Evolutionary conservation across 1,140 invertebrate genomes (phyloP).

Genomic region (Drosophila neocordata): DNA sequence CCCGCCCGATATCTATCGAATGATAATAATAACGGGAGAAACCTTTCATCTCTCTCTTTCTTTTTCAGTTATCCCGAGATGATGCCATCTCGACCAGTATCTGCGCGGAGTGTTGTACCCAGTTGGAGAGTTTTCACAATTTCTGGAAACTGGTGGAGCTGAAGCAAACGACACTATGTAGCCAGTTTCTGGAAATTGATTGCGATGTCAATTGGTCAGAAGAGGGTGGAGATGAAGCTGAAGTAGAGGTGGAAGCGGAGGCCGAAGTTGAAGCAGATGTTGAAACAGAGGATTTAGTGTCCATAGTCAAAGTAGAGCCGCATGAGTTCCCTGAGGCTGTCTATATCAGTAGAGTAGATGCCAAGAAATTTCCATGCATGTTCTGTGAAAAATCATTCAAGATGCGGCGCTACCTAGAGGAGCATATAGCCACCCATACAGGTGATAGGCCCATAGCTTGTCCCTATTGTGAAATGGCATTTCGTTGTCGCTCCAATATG

Average conservation of each 20-base stretch:
- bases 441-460: slow-evolving; percentile 76
- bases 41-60: neutral
- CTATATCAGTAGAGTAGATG: slow-evolving; percentile 31
- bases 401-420: slow-evolving; percentile 67
- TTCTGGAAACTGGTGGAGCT: slow-evolving; percentile 72
- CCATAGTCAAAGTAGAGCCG: slow-evolving; percentile 32
- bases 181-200: slow-evolving; percentile 69
- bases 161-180: slow-evolving; percentile 72
- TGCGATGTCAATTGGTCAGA: slow-evolving; percentile 74
- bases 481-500: slow-evolving; percentile 81
- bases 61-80: slow-evolving; percentile 59
- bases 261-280: slow-evolving; percentile 24
- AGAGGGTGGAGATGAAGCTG: slow-evolving; percentile 47
- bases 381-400: slow-evolving; percentile 76
- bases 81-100: slow-evolving; percentile 73
- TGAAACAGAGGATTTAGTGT: neutral
- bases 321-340: slow-evolving; percentile 32
- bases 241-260: slow-evolving; percentile 38
- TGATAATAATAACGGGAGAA: too few species aligned
- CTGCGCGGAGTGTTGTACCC: slow-evolving; percentile 61
- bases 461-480: slow-evolving; percentile 76
- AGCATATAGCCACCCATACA: slow-evolving; percentile 81
- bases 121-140: slow-evolving; percentile 72
- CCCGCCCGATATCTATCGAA: neutral
- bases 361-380: slow-evolving; percentile 67